Base-by-base conservation (phyloP, 2,888 invertebrate genomes). In the Agonopterix subpropinquella region DNA sequence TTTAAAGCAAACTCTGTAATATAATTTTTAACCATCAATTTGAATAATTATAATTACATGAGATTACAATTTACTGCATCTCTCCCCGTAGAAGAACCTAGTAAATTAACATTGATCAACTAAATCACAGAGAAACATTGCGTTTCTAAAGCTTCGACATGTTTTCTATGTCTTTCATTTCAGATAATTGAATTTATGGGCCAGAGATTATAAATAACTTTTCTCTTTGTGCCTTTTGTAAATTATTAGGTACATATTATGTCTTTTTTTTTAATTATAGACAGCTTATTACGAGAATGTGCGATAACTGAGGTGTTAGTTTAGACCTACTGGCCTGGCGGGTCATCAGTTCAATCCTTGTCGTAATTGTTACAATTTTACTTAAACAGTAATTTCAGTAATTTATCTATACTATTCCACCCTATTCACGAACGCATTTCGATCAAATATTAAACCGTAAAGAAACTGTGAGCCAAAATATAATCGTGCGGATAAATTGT, bases 131-230 rank as follows among this genome's bases (percentile, higher is more conserved):
- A 37, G 51, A 53, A 57, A 53, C 55, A 56, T 46, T 57, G 49
- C 47, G 43, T 53, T 61, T 56, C 18, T 46, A 39, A 44, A 28
- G 11, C 41, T 11, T 47, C 11, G 47, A 50, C 43, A 41, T 49
- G 43, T 67, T 63, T 64, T 67, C 64, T 58, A 50, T 62, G 64
- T 65, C 64, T 62, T 60, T 59, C 54, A 58, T 59, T 53, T 50
- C 52, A 57, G 58, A 62, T 77, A 74, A 74, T 77, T 73, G 73
- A 64, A 76, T 76, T 77, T 77, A 77, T 73, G 65, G 63, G 57
- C 59, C 62, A 61, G 56, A 60, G 53, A 62, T 63, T 28, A 28
- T 65, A 43, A 47, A 11, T 42, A 13, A 28, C 11, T 45, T 45
- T 36, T 42, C n/a, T 39, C 11, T 39, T 39, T 39, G n/a, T n/a